phyloP scores from a whole-genome alignment of 2,113 vertebrate species.

The Spizaetus ornatus region DNA sequence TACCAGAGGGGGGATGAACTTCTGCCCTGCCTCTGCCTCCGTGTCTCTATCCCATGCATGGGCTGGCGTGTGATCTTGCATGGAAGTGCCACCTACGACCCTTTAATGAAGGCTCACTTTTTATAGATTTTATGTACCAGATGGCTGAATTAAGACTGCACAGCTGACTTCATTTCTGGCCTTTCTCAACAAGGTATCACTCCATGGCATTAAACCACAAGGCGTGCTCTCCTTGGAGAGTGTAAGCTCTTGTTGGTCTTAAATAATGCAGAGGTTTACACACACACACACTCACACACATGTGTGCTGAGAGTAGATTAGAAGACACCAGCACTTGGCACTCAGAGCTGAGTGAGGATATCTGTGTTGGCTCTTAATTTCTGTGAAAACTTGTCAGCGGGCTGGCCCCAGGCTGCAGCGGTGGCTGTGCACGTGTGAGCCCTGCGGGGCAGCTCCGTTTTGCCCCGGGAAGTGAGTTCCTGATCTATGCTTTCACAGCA shows the following conservation, averaged over 20 bases:
- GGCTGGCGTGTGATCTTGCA: not conserved
- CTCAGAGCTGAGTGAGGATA: not conserved
- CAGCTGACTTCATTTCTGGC: not conserved
- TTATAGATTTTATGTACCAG: not conserved
- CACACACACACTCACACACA: no score
- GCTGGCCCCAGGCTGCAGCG: not conserved
- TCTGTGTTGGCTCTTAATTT: not conserved
- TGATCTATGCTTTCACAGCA: not conserved
- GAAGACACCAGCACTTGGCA: not conserved
- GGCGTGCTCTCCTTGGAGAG: not conserved
- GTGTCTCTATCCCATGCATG: accelerated
- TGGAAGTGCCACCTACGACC: not conserved
- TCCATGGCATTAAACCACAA: not conserved
- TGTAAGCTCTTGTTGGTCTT: not conserved
- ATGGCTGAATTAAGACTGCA: not conserved
- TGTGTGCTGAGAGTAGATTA: not conserved
- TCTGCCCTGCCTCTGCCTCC: not conserved
- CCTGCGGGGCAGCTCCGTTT: not conserved
- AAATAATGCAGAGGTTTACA: not conserved
- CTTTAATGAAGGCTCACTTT: not conserved
- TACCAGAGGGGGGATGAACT: accelerated
- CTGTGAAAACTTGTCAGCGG: not conserved
- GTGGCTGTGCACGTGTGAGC: accelerated
- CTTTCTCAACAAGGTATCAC: not conserved
- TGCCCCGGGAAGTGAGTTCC: not conserved